phyloP scores from a whole-genome alignment of 1,140 invertebrate species.

The Pissodes strobi region DNA sequence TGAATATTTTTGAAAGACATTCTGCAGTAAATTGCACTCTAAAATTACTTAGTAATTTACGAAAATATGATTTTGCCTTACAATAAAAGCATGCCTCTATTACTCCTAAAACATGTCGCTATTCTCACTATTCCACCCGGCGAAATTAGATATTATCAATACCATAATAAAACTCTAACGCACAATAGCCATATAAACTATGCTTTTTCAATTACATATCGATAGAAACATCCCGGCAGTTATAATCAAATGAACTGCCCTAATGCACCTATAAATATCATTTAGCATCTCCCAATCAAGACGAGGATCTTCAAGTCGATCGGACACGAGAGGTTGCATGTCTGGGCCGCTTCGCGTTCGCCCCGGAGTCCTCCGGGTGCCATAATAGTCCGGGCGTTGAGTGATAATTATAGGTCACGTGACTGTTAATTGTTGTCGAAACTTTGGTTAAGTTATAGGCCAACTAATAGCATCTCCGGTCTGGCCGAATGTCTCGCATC shows the following conservation, averaged over 20 bases:
- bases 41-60: neutral
- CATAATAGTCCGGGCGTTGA: conserved; percentile 52
- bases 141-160: too few species aligned
- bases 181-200: too few species aligned
- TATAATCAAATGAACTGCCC: neutral
- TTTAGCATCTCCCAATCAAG: neutral
- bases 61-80: neutral
- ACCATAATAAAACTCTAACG: too few species aligned
- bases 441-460: neutral
- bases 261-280: neutral
- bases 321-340: conserved; percentile 44
- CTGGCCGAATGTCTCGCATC: too few species aligned
- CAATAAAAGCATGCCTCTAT: too few species aligned
- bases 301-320: conserved; percentile 3
- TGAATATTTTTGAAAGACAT: too few species aligned
- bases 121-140: too few species aligned
- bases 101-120: too few species aligned
- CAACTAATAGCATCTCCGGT: too few species aligned
- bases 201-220: too few species aligned
- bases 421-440: conserved; percentile 50
- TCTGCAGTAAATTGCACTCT: too few species aligned
- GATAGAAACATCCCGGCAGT: too few species aligned
- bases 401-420: conserved; percentile 56
- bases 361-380: conserved; percentile 43
- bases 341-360: conserved; percentile 18